Percentiles rank a stretch among this genome's conserved stretches.
phyloP scores from a whole-genome alignment of 2,113 vertebrate genomes.

The Megaceryle torquata region DNA sequence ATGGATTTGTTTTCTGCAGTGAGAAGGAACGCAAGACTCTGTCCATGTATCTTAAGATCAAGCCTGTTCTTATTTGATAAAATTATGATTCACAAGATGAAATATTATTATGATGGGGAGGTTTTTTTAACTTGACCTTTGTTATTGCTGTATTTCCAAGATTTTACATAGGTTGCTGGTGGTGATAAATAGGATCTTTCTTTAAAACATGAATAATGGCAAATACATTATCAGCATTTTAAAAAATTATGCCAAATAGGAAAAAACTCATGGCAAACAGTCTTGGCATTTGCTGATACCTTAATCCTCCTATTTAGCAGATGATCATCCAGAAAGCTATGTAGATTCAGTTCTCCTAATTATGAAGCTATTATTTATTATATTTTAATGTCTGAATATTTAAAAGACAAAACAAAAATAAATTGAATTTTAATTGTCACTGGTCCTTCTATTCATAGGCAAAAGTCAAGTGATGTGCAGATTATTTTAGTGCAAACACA shows the following conservation, averaged over 20 bases:
- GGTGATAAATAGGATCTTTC: background rate
- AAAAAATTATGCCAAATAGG: background rate
- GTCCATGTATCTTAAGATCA: background rate
- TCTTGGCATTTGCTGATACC: background rate
- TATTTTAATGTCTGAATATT: background rate
- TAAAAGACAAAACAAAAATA: background rate
- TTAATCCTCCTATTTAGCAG: background rate
- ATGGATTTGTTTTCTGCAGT: background rate
- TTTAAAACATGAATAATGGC: background rate
- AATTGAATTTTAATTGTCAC: background rate
- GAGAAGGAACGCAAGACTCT: background rate
- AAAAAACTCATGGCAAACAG: background rate
- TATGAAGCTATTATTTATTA: background rate
- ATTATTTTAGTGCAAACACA: background rate
- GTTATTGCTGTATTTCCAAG: background rate
- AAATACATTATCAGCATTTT: background rate
- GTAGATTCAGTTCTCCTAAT: background rate
- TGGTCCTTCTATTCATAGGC: background rate
- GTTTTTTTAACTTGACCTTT: background rate
- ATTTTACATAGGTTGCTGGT: background rate
- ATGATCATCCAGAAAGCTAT: background rate
- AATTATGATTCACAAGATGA: background rate
- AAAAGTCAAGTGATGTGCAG: background rate
- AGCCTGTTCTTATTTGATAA: background rate
- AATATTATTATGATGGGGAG: rapidly evolving